Evolutionary conservation across 2,888 invertebrate species (phyloP).

Genomic region (Hoplodrina ambigua): DNA sequence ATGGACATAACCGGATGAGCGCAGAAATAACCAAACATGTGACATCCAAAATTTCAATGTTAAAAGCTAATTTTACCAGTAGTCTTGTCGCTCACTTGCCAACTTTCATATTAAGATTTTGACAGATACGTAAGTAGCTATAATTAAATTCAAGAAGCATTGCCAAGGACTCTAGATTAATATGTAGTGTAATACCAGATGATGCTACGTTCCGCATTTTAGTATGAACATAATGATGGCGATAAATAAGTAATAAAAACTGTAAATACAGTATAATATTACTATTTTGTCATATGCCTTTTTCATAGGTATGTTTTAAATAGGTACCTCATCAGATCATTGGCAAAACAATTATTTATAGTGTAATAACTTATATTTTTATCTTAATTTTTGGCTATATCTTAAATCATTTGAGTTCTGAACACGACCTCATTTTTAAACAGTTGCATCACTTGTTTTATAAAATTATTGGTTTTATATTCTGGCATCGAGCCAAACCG

Average conservation of each 20-base stretch:
- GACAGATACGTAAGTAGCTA: slow-evolving; percentile 85
- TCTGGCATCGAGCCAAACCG: slow-evolving; percentile 79
- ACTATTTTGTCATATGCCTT: neutral
- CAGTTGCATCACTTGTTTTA: slow-evolving; percentile 72
- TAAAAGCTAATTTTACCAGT: slow-evolving; percentile 81
- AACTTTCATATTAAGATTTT: slow-evolving; percentile 83
- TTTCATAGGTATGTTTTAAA: neutral
- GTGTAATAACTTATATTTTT: slow-evolving; percentile 4
- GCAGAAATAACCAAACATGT: slow-evolving; percentile 58
- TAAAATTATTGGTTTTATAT: slow-evolving; percentile 74
- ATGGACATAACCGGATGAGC: slow-evolving; percentile 26
- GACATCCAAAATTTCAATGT: slow-evolving; percentile 78
- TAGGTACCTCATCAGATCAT: neutral
- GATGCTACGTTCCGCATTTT: slow-evolving; percentile 42
- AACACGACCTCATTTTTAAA: slow-evolving; percentile 66
- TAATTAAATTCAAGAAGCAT: slow-evolving; percentile 87
- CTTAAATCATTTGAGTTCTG: slow-evolving; percentile 46
- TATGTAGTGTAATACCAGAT: slow-evolving; percentile 35
- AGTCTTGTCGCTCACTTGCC: slow-evolving; percentile 82
- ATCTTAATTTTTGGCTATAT: slow-evolving; percentile 21
- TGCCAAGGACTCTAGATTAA: slow-evolving; percentile 81
- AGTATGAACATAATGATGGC: neutral
- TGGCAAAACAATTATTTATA: neutral
- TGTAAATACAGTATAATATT: neutral
- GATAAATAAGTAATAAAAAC: slow-evolving; percentile 17